Evolutionary conservation across 2,888 invertebrate species (phyloP).

Genomic region (Acleris holmiana): DNA sequence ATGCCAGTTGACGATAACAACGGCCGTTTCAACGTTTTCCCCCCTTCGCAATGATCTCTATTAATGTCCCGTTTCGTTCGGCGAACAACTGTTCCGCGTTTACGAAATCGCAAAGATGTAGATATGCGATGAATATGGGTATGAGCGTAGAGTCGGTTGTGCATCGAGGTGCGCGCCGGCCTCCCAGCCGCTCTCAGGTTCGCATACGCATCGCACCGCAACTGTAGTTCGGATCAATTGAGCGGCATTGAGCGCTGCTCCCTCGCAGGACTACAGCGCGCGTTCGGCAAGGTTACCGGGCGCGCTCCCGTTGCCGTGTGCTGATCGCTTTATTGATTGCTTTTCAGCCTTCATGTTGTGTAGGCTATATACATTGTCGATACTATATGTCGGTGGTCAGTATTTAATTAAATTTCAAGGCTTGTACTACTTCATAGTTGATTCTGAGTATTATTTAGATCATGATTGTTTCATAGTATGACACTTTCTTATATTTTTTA

Average conservation of each 20-base stretch:
- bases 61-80: conserved; percentile 36
- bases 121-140: conserved; percentile 37
- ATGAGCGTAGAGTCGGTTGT: conserved; percentile 45
- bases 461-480: conserved; percentile 33
- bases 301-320: conserved; percentile 54
- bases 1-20: conserved; percentile 20
- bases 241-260: conserved; percentile 74
- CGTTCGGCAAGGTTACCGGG: conserved; percentile 71
- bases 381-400: conserved; percentile 34
- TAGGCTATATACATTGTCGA: conserved; percentile 32
- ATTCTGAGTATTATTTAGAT: conserved; percentile 34
- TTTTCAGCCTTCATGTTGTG: conserved; percentile 34
- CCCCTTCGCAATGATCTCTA: conserved; percentile 30
- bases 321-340: conserved; percentile 38
- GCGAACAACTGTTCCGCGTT: conserved; percentile 36
- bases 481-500: conserved; percentile 25
- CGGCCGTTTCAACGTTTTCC: conserved; percentile 6
- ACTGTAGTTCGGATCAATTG: conserved; percentile 78
- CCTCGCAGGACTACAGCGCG: conserved; percentile 65
- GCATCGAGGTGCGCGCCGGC: conserved; percentile 54
- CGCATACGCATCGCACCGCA: conserved; percentile 75
- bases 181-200: conserved; percentile 66
- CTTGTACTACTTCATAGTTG: conserved; percentile 32
- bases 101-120: conserved; percentile 37
- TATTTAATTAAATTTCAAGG: conserved; percentile 34